phyloP scores from a whole-genome alignment of 2,797 vertebrate genomes.

The Lerista edwardsae region DNA sequence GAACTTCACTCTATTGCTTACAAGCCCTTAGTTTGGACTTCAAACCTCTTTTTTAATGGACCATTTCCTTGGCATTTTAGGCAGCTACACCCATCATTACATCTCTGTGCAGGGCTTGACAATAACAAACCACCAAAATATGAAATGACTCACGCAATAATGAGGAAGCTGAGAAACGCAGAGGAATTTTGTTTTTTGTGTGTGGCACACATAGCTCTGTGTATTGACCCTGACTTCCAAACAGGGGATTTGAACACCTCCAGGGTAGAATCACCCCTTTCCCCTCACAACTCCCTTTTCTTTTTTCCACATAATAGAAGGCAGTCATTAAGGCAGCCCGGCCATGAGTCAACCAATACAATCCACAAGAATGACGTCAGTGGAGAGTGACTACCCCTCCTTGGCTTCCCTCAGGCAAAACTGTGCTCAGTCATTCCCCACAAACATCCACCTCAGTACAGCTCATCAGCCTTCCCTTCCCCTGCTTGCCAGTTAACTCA shows the following conservation, averaged over 20 bases:
- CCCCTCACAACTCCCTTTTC: neutral
- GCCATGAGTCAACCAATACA: neutral
- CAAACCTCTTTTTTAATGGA: neutral
- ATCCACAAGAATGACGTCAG: neutral
- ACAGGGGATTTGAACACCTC: neutral
- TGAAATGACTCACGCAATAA: neutral
- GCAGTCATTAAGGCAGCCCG: neutral
- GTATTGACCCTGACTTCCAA: neutral
- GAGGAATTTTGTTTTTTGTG: neutral
- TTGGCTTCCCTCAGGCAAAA: constrained; percentile 33
- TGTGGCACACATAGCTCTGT: neutral
- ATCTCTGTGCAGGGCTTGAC: neutral
- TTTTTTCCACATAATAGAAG: neutral
- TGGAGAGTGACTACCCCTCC: constrained; percentile 2
- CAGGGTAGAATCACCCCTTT: neutral
- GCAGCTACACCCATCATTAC: neutral
- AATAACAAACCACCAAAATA: neutral
- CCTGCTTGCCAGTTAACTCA: neutral
- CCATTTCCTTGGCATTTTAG: neutral
- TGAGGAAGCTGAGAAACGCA: neutral
- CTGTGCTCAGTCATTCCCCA: constrained; percentile 24
- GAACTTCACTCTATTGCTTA: neutral
- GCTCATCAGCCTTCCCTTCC: neutral
- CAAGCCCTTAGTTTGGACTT: neutral
- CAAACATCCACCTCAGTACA: neutral